phyloP scores from a whole-genome alignment of 2,797 vertebrate genomes.

The Morus bassanus region DNA sequence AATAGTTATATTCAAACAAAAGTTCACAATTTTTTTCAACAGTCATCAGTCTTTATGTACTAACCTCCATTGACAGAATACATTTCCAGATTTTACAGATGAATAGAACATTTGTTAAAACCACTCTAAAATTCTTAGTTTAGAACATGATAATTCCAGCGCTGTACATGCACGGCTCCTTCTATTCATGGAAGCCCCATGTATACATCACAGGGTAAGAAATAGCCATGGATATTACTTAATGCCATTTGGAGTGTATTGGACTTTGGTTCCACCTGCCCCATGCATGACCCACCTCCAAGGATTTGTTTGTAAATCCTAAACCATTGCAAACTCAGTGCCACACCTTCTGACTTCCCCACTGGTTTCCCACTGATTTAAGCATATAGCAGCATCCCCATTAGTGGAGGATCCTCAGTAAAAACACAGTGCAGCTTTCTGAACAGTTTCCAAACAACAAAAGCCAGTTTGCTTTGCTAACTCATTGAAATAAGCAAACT shows the following conservation, averaged over 20 bases:
- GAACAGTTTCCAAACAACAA: not conserved
- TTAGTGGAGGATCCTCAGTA: not conserved
- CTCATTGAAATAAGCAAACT: not conserved
- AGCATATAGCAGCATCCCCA: not conserved
- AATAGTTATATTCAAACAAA: slow-evolving; percentile 45
- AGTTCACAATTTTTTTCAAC: not conserved
- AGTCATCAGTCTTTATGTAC: slow-evolving; percentile 29
- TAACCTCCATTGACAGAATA: slow-evolving; percentile 25
- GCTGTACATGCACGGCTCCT: not conserved
- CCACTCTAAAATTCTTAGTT: not conserved
- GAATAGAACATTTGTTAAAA: slow-evolving; percentile 21
- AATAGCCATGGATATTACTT: not conserved
- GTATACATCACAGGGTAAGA: not conserved
- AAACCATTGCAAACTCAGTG: not conserved
- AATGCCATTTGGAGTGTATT: not conserved
- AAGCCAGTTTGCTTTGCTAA: not conserved
- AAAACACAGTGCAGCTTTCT: not conserved
- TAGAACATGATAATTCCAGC: not conserved
- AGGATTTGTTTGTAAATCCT: not conserved
- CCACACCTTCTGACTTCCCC: not conserved
- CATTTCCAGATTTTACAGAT: slow-evolving; percentile 29
- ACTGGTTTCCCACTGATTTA: not conserved
- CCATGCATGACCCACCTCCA: not conserved
- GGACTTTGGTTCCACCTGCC: not conserved
- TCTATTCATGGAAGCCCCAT: not conserved